Conservation (phyloP, 2,113 vertebrate species). For the Acanthochromis polyacanthus region DNA sequence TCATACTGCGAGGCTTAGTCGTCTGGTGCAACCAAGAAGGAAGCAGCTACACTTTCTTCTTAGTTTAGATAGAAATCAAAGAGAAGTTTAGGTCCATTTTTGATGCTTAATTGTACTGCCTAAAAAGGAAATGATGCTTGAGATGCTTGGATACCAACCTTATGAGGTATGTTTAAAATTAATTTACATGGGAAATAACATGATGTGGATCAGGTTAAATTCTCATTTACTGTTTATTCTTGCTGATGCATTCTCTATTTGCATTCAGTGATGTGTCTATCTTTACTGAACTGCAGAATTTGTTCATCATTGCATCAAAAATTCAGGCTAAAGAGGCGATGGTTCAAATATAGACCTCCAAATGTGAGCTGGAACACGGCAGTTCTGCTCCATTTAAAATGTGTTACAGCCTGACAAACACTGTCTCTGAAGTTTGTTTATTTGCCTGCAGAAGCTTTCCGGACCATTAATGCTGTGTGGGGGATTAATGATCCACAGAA, state of each 20-base stretch:
- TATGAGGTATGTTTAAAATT: constrained; percentile 88
- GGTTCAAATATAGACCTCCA: constrained; percentile 45
- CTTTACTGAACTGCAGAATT: not conserved
- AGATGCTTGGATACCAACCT: constrained; percentile 93
- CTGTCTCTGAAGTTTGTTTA: constrained; percentile 42
- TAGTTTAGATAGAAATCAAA: constrained; percentile 5
- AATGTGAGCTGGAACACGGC: constrained; percentile 23
- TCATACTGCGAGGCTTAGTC: constrained; percentile 41
- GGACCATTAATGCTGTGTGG: constrained; percentile 37
- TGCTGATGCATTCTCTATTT: not conserved
- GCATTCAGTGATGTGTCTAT: not conserved
- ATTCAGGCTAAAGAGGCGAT: not conserved
- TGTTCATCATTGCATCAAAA: not conserved
- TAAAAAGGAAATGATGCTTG: constrained; percentile 85
- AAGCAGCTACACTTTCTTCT: constrained; percentile 32
- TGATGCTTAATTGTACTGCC: constrained; percentile 17
- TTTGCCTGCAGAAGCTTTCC: constrained; percentile 43
- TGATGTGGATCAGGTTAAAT: not conserved
- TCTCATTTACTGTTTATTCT: not conserved
- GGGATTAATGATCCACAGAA: constrained; percentile 42
- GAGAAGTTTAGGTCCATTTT: not conserved
- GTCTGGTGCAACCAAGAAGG: constrained; percentile 23
- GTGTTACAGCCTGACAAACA: constrained; percentile 26
- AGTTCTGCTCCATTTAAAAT: constrained; percentile 28
- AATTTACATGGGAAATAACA: not conserved